A percentile compares a stretch with the other conserved stretches of the same genome.
Conservation (phyloP, 1,140 invertebrate species). For the Campoletis sonorensis region DNA sequence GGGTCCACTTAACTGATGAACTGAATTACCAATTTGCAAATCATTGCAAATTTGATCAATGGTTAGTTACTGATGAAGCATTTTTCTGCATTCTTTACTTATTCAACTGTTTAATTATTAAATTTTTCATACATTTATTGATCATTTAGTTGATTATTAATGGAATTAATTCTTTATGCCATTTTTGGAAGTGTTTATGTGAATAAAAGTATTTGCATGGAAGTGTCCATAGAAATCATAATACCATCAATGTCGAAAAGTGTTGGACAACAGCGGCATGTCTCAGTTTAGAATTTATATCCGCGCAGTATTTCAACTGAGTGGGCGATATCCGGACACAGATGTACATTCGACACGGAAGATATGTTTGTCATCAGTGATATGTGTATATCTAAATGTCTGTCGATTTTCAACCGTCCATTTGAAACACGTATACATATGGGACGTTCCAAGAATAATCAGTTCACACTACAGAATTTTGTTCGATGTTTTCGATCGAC, state of each 20-base stretch:
- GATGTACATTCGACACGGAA: neutral
- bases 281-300: neutral
- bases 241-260: neutral
- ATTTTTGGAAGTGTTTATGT: too few relatives aligned
- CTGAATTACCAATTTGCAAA: too few relatives aligned
- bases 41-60: too few relatives aligned
- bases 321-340: neutral
- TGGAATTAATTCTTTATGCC: too few relatives aligned
- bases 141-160: too few relatives aligned
- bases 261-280: neutral
- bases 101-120: too few relatives aligned
- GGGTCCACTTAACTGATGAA: too few relatives aligned
- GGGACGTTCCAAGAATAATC: neutral
- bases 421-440: neutral
- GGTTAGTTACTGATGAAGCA: too few relatives aligned
- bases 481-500: too few relatives aligned
- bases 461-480: neutral
- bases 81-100: too few relatives aligned
- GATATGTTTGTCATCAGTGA: neutral
- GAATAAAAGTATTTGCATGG: too few relatives aligned
- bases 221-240: neutral
- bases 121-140: too few relatives aligned
- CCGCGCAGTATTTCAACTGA: neutral
- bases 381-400: neutral
- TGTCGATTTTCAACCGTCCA: constrained; percentile 1